Evolutionary conservation across 1,140 invertebrate genomes (phyloP).

Genomic region (Orchesella cincta): DNA sequence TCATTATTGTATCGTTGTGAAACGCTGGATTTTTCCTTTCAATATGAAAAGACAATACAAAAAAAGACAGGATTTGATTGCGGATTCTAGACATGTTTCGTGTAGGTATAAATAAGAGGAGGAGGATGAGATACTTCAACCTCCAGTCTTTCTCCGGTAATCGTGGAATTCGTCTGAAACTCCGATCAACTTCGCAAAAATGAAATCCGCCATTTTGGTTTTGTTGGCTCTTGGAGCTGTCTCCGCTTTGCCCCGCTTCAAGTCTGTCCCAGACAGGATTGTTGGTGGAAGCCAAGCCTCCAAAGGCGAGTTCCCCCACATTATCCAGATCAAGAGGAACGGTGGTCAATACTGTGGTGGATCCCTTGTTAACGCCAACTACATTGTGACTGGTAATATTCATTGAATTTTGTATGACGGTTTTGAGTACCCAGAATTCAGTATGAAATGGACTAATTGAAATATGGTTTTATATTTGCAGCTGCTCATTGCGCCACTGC

Average conservation of each 20-base stretch:
- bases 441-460: too few species aligned
- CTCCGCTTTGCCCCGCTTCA: constrained; percentile 12
- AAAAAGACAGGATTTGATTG: too few species aligned
- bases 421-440: too few species aligned
- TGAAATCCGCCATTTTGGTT: constrained; percentile 21
- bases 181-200: background rate
- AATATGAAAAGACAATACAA: background rate
- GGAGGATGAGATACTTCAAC: background rate
- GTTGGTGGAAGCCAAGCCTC: constrained; percentile 50
- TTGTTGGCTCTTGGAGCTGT: constrained; percentile 28
- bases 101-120: background rate
- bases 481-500: constrained; percentile 26
- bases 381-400: constrained; percentile 42
- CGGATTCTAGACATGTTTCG: too few species aligned
- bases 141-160: background rate
- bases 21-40: background rate
- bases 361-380: constrained; percentile 41
- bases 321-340: constrained; percentile 37
- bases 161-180: background rate
- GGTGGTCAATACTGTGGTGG: constrained; percentile 44
- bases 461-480: too few species aligned
- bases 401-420: too few species aligned
- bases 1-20: too few species aligned
- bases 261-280: constrained; percentile 37
- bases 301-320: constrained; percentile 51